A percentile compares a stretch with the other conserved stretches of the same genome.
Evolutionary conservation across 37 sponge, comb jelly and placozoan genomes (phyloP).

Genomic region (Geodia barretti): DNA sequence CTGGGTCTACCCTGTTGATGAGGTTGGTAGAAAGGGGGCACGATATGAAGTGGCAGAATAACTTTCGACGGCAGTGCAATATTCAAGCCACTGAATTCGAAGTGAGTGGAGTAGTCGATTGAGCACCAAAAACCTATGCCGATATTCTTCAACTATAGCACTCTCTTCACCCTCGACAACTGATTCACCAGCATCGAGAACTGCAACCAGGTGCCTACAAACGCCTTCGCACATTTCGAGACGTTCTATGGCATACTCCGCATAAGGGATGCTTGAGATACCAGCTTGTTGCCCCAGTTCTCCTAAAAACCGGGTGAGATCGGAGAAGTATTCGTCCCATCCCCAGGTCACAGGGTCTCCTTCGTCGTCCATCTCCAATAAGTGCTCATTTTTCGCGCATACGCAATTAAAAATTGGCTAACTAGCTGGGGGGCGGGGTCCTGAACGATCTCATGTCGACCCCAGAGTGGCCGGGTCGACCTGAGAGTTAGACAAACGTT

Average conservation of each 20-base stretch:
- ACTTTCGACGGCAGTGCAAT: background rate
- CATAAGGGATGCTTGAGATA: slow-evolving; percentile 7
- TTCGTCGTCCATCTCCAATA: slow-evolving; percentile 8
- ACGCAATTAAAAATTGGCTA: no score
- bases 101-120: background rate
- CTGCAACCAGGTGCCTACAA: background rate
- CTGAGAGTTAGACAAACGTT: no score
- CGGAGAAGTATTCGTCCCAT: slow-evolving; percentile 28
- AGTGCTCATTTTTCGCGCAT: no score
- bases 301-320: slow-evolving; percentile 17
- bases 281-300: slow-evolving; percentile 16
- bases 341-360: slow-evolving; percentile 11
- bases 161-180: background rate
- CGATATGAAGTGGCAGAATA: background rate
- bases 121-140: slow-evolving; percentile 5
- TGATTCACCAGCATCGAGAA: no score
- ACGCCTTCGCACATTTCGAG: slow-evolving; percentile 17
- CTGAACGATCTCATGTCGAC: no score
- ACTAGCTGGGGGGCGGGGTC: no score
- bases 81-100: slow-evolving; percentile 26
- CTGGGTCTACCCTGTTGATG: slow-evolving; percentile 20
- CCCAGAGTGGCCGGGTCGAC: no score
- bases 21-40: slow-evolving; percentile 7
- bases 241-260: slow-evolving; percentile 18
- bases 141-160: no score